Base-by-base conservation (phyloP, 2,797 vertebrate species). In the Naso thynnoides region DNA sequence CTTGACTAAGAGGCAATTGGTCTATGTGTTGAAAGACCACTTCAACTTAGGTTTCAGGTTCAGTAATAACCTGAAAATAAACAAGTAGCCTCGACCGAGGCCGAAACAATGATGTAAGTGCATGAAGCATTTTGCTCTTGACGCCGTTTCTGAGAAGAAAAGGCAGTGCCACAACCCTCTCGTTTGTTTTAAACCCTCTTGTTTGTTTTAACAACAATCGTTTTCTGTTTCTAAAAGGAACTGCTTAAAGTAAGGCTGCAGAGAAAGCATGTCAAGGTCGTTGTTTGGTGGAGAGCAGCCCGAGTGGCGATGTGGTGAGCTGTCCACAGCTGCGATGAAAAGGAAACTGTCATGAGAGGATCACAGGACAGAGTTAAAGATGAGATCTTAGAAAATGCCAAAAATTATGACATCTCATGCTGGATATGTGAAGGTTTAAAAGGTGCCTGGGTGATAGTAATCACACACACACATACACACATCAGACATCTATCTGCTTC, bases 301-400 rank as follows among this genome's bases (percentile, higher is more conserved):
- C 65, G 52, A 80, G 66, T 44, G 49, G 26, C 70, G 52, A 53
- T 49, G 64, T 14, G 39, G 16, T 50, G 49, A 71, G 52, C 33
- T 56, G 29, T 73, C 57, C 59, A 54, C 50, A 45, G 52, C 55
- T 76, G 62, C 19, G 24, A 38, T 57, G 16, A 58, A 73, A 57
- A 50, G 48, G 11, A 31, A 44, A 1, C 26, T 50, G 39, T 74
- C 8, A 26, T 24, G 23, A 65, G 55, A 63, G 39, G 69, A 59
- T 78, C 45, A 67, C 19, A 19, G 38, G n/a, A 24, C 9, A 36
- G 39, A 73, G 65, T 63, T 42, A 54, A 74, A 70, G 64, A 70
- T 56, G 24, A 16, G n/a, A 53, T 50, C n/a, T 44, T 10, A 23
- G 4, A 59, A 44, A 64, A 67, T 23, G 21, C 8, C 19, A 52